Conservation (phyloP, 2,888 invertebrate genomes). For the Sisyra nigra region DNA sequence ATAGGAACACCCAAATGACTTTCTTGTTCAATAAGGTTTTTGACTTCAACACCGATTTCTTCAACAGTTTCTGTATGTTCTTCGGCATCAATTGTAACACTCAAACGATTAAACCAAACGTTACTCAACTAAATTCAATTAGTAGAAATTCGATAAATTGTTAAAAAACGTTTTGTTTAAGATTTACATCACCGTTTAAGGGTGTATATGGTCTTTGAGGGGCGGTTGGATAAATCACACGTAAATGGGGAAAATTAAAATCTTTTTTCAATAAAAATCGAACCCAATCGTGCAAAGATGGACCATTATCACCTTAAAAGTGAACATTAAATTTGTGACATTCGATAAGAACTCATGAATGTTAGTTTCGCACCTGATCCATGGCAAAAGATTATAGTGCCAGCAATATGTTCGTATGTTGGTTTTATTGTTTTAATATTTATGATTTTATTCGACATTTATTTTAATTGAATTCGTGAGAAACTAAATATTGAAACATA, state of each 20-base stretch:
- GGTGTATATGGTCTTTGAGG: constrained; percentile 57
- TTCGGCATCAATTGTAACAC: constrained; percentile 40
- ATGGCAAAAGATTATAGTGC: constrained; percentile 49
- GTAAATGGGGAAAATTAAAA: constrained; percentile 51
- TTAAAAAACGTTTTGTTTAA: constrained; percentile 1
- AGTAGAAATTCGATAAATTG: background rate
- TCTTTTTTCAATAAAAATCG: constrained; percentile 35
- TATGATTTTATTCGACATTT: background rate
- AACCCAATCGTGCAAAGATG: constrained; percentile 41
- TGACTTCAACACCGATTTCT: constrained; percentile 35
- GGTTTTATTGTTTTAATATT: constrained; percentile 22
- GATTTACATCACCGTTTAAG: constrained; percentile 35
- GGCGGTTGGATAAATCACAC: constrained; percentile 63
- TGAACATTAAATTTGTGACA: too few relatives aligned
- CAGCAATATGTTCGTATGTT: constrained; percentile 35
- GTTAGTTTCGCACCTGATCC: constrained; percentile 54
- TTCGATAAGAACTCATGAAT: too few relatives aligned
- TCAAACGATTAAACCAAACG: constrained; percentile 68
- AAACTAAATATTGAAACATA: too few relatives aligned
- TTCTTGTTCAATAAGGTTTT: constrained; percentile 45
- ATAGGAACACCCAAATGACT: constrained; percentile 46
- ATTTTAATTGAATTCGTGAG: background rate
- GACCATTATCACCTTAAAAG: constrained; percentile 45
- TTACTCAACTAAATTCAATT: constrained; percentile 27
- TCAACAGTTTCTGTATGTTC: constrained; percentile 44